Evolutionary conservation across 2,888 invertebrate genomes (phyloP).

Genomic region (Ganaspis brasiliensis): DNA sequence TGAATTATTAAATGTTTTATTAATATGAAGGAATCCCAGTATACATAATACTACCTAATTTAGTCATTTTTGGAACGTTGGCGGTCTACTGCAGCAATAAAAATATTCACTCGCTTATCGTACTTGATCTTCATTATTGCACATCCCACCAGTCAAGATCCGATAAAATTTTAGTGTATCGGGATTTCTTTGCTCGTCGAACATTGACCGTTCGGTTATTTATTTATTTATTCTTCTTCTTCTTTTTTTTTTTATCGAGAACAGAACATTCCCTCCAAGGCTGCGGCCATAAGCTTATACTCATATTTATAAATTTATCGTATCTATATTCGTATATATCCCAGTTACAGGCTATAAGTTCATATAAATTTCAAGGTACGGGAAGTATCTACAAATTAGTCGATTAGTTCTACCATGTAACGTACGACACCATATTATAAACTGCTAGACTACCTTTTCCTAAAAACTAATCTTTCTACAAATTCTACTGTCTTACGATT

Average conservation of each 20-base stretch:
- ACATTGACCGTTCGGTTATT: conserved; percentile 23
- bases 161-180: conserved; percentile 20
- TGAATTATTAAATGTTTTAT: conserved; percentile 74
- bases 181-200: conserved; percentile 19
- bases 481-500: conserved; percentile 68
- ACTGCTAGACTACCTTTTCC: conserved; percentile 47
- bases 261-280: conserved; percentile 26
- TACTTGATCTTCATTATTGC: conserved; percentile 38
- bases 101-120: conserved; percentile 62
- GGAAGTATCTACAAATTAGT: conserved; percentile 77
- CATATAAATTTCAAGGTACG: conserved; percentile 78
- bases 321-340: conserved; percentile 57
- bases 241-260: background rate
- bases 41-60: conserved; percentile 69
- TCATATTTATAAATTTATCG: conserved; percentile 42
- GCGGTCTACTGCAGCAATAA: conserved; percentile 70
- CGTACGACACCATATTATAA: conserved; percentile 62
- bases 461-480: conserved; percentile 66
- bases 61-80: conserved; percentile 69
- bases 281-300: conserved; percentile 1
- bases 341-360: conserved; percentile 67
- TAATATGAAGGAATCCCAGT: conserved; percentile 72
- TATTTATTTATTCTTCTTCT: background rate
- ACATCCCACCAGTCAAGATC: conserved; percentile 34
- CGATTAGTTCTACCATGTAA: conserved; percentile 66